phyloP scores from a whole-genome alignment of 2,113 vertebrate species.

The Cephalophus harveyi region DNA sequence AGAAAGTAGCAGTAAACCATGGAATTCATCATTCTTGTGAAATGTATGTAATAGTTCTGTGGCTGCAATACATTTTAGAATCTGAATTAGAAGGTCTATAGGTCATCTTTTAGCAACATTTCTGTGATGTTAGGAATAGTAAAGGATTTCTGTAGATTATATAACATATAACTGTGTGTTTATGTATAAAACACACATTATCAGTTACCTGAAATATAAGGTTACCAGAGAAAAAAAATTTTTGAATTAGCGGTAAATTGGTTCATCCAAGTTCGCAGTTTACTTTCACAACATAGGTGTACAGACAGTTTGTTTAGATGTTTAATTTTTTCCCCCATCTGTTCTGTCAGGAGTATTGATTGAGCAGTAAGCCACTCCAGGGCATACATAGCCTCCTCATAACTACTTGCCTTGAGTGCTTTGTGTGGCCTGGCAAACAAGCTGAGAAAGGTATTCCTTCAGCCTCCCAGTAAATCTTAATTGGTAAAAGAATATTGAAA shows the following conservation, averaged over 20 bases:
- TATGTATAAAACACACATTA: background rate
- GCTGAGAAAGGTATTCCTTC: background rate
- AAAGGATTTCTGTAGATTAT: slow-evolving; percentile 55
- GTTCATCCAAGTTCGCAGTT: slow-evolving; percentile 81
- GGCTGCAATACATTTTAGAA: background rate
- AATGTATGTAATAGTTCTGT: background rate
- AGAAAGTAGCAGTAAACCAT: background rate
- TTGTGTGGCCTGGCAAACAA: slow-evolving; percentile 11
- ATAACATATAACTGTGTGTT: background rate
- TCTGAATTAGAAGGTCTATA: background rate
- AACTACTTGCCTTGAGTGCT: slow-evolving; percentile 6
- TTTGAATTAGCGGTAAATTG: slow-evolving; percentile 75
- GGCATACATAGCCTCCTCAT: slow-evolving; percentile 30
- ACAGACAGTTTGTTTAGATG: slow-evolving; percentile 83
- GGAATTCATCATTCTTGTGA: background rate
- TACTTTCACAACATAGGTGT: slow-evolving; percentile 84
- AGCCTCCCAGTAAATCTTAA: background rate
- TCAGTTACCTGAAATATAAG: slow-evolving; percentile 75
- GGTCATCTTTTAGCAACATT: slow-evolving; percentile 51
- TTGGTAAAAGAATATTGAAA: background rate
- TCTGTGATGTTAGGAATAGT: slow-evolving; percentile 53
- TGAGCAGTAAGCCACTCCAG: slow-evolving; percentile 70
- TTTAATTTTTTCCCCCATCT: slow-evolving; percentile 82
- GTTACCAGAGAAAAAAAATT: slow-evolving; percentile 66
- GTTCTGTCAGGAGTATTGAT: slow-evolving; percentile 80